Evolutionary conservation across 2,888 invertebrate species (phyloP).

Genomic region (Nomada hirtipes): DNA sequence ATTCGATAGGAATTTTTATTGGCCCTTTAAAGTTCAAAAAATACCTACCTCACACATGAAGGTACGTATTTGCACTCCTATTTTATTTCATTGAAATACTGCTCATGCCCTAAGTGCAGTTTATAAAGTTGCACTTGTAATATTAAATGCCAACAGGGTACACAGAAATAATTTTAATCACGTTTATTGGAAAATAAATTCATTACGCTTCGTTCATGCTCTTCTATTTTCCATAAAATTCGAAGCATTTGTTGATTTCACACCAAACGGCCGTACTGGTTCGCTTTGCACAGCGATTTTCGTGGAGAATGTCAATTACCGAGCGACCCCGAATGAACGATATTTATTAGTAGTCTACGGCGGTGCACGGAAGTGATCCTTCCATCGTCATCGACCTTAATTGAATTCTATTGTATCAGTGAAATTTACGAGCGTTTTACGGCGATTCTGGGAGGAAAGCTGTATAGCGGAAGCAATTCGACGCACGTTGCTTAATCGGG

Average conservation of each 20-base stretch:
- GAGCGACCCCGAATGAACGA: slow-evolving; percentile 2
- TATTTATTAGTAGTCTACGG: slow-evolving; percentile 29
- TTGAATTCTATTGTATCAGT: slow-evolving; percentile 29
- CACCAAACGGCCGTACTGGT: background rate
- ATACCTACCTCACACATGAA: no score
- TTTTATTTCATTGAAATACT: no score
- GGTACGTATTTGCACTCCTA: no score
- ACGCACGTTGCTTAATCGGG: background rate
- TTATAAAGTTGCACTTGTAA: no score
- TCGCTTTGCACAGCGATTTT: slow-evolving; percentile 6
- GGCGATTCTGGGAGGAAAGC: background rate
- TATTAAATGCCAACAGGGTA: no score
- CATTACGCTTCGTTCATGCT: no score
- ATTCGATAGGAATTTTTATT: no score
- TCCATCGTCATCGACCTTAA: slow-evolving; percentile 22
- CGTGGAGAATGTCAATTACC: slow-evolving; percentile 31
- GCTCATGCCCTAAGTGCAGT: no score
- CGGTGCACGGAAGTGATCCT: slow-evolving; percentile 14
- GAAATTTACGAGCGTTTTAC: slow-evolving; percentile 32
- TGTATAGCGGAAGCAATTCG: background rate
- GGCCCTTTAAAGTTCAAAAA: no score
- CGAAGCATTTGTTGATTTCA: slow-evolving; percentile 4
- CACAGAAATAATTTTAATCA: background rate
- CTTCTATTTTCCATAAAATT: slow-evolving; percentile 3
- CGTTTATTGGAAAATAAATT: slow-evolving; percentile 5